These are phyloP conservation scores for Acrossocheilus wenchowensis DNA, from an alignment of 2,797 vertebrate genomes.

Conservation along the genomic window DNA sequence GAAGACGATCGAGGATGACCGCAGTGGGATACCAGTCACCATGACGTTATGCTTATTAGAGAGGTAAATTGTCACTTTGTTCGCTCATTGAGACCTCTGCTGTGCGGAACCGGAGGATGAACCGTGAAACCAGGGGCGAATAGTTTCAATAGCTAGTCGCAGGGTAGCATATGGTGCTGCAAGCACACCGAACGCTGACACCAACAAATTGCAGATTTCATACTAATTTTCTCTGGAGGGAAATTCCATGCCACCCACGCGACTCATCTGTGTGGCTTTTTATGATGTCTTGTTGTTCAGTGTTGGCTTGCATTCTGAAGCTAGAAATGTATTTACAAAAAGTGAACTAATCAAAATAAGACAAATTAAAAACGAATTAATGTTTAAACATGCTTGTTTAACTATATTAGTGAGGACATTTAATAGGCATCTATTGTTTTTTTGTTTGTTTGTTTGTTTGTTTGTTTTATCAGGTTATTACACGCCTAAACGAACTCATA, in stretches of 20 bases:
- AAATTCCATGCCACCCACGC: conserved; percentile 74
- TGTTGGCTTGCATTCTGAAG: neutral
- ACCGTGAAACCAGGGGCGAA: conserved; percentile 85
- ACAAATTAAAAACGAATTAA: neutral
- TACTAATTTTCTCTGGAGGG: conserved; percentile 75
- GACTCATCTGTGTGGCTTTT: neutral
- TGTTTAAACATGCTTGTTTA: neutral
- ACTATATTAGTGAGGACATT: neutral
- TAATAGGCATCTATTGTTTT: too few relatives aligned
- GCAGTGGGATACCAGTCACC: conserved; percentile 34
- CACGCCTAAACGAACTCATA: neutral
- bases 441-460: too few relatives aligned
- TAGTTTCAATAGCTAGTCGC: conserved; percentile 74
- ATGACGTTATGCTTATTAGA: conserved; percentile 69
- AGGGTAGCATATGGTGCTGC: conserved; percentile 73
- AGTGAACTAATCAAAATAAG: neutral
- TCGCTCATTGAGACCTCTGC: conserved; percentile 72
- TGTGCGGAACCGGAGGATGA: conserved; percentile 73
- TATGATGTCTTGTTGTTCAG: neutral
- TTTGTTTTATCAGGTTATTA: neutral
- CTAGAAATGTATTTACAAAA: neutral
- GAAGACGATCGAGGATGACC: neutral
- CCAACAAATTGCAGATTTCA: conserved; percentile 85
- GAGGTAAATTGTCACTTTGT: conserved; percentile 79
- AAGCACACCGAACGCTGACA: conserved; percentile 70